Evolutionary conservation across 1,140 invertebrate species (phyloP).

Genomic region (Drosophila baimaii): DNA sequence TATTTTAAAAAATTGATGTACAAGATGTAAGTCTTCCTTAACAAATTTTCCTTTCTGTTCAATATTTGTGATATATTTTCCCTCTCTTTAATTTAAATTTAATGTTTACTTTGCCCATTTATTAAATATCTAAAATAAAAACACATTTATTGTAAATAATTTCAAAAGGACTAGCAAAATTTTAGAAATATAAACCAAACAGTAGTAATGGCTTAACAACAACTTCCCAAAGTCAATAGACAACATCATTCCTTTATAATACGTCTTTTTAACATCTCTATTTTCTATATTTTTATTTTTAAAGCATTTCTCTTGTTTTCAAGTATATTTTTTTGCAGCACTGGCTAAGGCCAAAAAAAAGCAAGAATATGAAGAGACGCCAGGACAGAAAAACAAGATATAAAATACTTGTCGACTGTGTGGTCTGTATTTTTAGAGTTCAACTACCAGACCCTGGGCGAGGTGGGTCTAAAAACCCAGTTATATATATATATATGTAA

Average conservation of each 20-base stretch:
- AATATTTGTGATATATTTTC: too few species aligned
- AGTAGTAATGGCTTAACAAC: too few species aligned
- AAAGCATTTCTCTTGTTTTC: neutral
- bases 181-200: neutral
- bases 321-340: neutral
- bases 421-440: conserved; percentile 71
- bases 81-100: neutral
- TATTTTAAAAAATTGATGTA: too few species aligned
- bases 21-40: too few species aligned
- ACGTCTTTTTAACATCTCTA: neutral
- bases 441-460: conserved; percentile 59
- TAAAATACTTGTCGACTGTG: conserved; percentile 42
- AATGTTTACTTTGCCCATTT: neutral
- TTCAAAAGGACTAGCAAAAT: neutral
- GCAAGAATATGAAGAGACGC: conserved; percentile 4
- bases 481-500: conserved; percentile 38
- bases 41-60: too few species aligned
- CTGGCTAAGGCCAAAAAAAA: conserved; percentile 18
- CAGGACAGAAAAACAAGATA: conserved; percentile 28
- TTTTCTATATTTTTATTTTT: neutral
- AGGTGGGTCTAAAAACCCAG: conserved; percentile 63
- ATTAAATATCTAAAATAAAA: neutral
- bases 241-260: neutral
- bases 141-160: neutral
- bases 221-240: neutral